A percentile compares a stretch with the other conserved stretches of the same genome.
These are phyloP conservation scores for Prosopocoilus inquinatus DNA, from an alignment of 2,888 invertebrate species.

Conservation along the genomic window DNA sequence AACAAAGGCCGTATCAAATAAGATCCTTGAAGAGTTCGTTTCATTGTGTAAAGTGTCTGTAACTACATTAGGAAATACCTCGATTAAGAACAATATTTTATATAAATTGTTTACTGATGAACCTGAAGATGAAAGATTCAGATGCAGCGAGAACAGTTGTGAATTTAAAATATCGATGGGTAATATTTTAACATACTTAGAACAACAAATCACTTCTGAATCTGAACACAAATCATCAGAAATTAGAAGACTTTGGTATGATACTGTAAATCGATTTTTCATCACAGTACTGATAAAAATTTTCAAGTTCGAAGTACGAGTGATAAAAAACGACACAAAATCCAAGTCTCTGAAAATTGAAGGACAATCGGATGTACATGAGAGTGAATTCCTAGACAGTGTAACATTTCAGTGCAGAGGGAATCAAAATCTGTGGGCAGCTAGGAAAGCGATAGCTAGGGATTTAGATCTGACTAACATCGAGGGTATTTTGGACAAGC, in stretches of 20 bases:
- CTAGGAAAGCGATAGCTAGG: slow-evolving; percentile 38
- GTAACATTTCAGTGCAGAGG: slow-evolving; percentile 40
- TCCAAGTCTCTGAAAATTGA: slow-evolving; percentile 44
- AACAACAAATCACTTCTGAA: slow-evolving; percentile 23
- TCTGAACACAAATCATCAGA: slow-evolving; percentile 29
- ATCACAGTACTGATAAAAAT: slow-evolving; percentile 42
- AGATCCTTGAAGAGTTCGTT: slow-evolving; percentile 39
- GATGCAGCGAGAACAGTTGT: slow-evolving; percentile 15
- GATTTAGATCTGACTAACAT: slow-evolving; percentile 30
- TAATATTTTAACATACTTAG: slow-evolving; percentile 25
- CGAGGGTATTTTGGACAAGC: slow-evolving; percentile 41
- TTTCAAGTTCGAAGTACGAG: slow-evolving; percentile 32
- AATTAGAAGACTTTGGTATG: slow-evolving; percentile 38
- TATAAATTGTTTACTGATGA: slow-evolving; percentile 27
- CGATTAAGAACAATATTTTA: slow-evolving; percentile 15
- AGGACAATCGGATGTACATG: slow-evolving; percentile 44
- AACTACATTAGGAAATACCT: slow-evolving; percentile 31
- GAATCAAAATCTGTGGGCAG: slow-evolving; percentile 42
- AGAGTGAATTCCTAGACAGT: slow-evolving; percentile 35
- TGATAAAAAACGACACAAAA: slow-evolving; percentile 21
- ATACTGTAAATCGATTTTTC: slow-evolving; percentile 37
- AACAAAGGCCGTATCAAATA: slow-evolving; percentile 43
- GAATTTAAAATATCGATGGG: slow-evolving; percentile 31
- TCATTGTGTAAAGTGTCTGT: slow-evolving; percentile 37
- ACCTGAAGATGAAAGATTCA: slow-evolving; percentile 20